Conservation (phyloP, 1,140 invertebrate species). For the Dreissena rostriformis region DNA sequence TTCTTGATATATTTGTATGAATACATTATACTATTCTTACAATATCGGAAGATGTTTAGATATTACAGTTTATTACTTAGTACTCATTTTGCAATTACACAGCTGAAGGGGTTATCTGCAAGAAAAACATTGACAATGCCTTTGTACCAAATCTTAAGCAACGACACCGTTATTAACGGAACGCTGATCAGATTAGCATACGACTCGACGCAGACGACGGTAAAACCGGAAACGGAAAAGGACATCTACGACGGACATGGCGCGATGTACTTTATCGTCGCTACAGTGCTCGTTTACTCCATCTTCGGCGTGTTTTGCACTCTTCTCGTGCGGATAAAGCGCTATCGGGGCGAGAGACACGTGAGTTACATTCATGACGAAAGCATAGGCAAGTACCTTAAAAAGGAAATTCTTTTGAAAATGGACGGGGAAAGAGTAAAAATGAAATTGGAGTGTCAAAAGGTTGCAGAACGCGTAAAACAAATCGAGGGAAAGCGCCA, state of each 20-base stretch:
- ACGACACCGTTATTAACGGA: conserved; percentile 21
- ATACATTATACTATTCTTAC: too few species aligned
- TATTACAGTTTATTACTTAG: too few species aligned
- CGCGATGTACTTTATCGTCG: conserved; percentile 44
- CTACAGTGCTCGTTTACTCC: conserved; percentile 35
- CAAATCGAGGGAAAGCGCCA: conserved; percentile 25
- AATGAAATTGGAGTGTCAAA: conserved; percentile 9
- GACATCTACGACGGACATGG: conserved; percentile 18
- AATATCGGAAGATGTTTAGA: too few species aligned
- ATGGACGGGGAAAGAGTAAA: conserved; percentile 13
- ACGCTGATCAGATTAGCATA: conserved; percentile 18
- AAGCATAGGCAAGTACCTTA: conserved; percentile 30
- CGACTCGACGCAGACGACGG: not conserved
- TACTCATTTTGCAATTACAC: too few species aligned
- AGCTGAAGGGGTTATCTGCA: too few species aligned
- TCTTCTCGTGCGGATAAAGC: conserved; percentile 21
- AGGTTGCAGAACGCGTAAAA: conserved; percentile 8
- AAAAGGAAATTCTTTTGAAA: conserved; percentile 36
- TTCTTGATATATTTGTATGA: too few species aligned
- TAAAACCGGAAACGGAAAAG: not conserved
- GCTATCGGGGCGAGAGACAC: conserved; percentile 1
- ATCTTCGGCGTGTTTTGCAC: conserved; percentile 42
- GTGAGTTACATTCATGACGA: conserved; percentile 25
- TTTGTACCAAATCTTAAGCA: not conserved
- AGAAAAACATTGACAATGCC: too few species aligned